A percentile compares a stretch with the other conserved stretches of the same genome.
These are phyloP conservation scores for Prochilodus magdalenae DNA, from an alignment of 2,113 vertebrate genomes.

Conservation along the genomic window DNA sequence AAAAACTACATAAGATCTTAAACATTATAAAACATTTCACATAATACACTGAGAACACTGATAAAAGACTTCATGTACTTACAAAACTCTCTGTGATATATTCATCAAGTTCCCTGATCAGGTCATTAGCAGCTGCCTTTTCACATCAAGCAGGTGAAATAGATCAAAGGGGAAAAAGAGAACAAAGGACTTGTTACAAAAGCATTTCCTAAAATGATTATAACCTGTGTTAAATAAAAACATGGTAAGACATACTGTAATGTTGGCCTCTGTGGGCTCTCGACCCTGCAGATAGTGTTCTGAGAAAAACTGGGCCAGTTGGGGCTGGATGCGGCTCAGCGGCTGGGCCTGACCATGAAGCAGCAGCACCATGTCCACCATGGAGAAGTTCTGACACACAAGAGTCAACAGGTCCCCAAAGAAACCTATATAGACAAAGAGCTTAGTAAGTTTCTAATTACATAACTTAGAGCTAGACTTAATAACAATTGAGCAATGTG, in stretches of 20 bases:
- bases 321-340: constrained; percentile 86
- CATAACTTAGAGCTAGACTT: not conserved
- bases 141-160: not conserved
- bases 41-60: not conserved
- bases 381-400: constrained; percentile 92
- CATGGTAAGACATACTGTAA: constrained; percentile 74
- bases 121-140: constrained; percentile 79
- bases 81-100: constrained; percentile 92
- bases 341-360: constrained; percentile 91
- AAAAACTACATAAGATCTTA: not conserved
- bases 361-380: constrained; percentile 93
- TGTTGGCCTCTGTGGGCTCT: constrained; percentile 87
- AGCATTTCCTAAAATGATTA: not conserved
- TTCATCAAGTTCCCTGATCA: constrained; percentile 85
- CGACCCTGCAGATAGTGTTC: constrained; percentile 87
- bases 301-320: constrained; percentile 86
- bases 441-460: not conserved
- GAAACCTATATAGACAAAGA: constrained; percentile 77
- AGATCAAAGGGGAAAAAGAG: not conserved
- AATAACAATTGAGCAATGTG: not conserved
- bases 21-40: not conserved
- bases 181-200: not conserved
- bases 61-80: constrained; percentile 63
- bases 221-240: not conserved
- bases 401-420: constrained; percentile 90